These are phyloP conservation scores for Macroramphosus scolopax DNA, from an alignment of 2,797 vertebrate genomes.

Conservation along the genomic window DNA sequence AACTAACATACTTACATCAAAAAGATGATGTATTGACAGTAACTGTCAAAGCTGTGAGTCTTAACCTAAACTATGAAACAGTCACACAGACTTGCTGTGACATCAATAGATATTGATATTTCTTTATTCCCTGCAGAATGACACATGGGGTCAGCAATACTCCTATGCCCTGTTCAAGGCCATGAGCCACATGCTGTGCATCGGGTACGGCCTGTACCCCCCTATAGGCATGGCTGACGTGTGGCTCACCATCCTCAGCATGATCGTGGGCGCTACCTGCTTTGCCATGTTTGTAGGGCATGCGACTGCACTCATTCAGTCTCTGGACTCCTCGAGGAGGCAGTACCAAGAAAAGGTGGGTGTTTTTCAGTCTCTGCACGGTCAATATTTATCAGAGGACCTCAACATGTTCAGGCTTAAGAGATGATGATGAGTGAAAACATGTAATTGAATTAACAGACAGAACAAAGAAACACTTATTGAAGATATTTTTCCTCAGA, in stretches of 20 bases:
- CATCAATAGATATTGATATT: not conserved
- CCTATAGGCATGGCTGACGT: slow-evolving; percentile 95
- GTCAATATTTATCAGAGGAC: not conserved
- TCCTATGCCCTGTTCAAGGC: slow-evolving; percentile 98
- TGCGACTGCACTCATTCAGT: slow-evolving; percentile 96
- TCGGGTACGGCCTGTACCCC: slow-evolving; percentile 94
- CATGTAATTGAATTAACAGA: too few species aligned
- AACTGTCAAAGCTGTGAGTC: not conserved
- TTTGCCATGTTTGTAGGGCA: slow-evolving; percentile 99
- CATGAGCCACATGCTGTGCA: slow-evolving; percentile 99
- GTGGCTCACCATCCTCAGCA: slow-evolving; percentile 99
- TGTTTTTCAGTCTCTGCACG: slow-evolving; percentile 14
- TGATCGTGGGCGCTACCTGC: slow-evolving; percentile 98
- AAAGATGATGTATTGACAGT: not conserved
- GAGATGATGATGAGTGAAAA: too few species aligned
- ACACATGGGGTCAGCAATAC: slow-evolving; percentile 97
- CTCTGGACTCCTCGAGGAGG: slow-evolving; percentile 93
- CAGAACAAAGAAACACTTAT: too few species aligned
- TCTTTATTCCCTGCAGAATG: slow-evolving; percentile 79
- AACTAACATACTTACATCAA: not conserved
- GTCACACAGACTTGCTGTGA: slow-evolving; percentile 1
- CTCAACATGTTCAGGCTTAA: not conserved
- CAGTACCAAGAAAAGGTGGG: slow-evolving; percentile 99
- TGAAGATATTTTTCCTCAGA: not conserved
- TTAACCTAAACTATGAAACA: slow-evolving; percentile 2